Percentiles rank a stretch among this genome's conserved stretches.
These are phyloP conservation scores for Apamea epomidion DNA, from an alignment of 2,888 invertebrate species.

Conservation along the genomic window DNA sequence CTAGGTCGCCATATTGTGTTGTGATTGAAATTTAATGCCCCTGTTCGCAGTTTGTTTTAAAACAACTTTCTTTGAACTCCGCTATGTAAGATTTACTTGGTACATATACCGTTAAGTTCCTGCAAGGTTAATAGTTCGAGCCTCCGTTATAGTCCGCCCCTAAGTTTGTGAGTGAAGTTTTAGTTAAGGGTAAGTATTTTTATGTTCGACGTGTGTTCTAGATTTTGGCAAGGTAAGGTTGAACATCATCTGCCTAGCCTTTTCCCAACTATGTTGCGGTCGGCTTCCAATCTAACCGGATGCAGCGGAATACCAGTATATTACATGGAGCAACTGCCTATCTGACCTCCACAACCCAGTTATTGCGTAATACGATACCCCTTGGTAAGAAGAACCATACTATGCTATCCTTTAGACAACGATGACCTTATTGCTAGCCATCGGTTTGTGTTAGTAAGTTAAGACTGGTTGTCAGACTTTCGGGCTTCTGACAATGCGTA, in stretches of 20 bases:
- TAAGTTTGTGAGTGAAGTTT: slow-evolving; percentile 36
- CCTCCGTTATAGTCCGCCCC: slow-evolving; percentile 15
- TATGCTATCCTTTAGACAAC: too few species aligned
- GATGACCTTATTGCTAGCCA: too few species aligned
- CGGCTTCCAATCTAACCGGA: background rate
- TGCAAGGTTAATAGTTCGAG: slow-evolving; percentile 54
- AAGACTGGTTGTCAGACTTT: background rate
- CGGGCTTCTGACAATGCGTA: background rate
- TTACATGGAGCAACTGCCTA: background rate
- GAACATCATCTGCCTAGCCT: too few species aligned
- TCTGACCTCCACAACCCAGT: background rate
- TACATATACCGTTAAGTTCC: slow-evolving; percentile 34
- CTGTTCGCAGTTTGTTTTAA: slow-evolving; percentile 75
- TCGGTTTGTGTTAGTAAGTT: too few species aligned
- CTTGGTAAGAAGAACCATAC: too few species aligned
- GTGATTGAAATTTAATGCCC: slow-evolving; percentile 82
- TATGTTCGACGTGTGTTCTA: slow-evolving; percentile 7
- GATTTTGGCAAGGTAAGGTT: background rate
- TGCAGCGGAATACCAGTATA: background rate
- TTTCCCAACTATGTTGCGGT: too few species aligned
- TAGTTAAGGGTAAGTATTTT: slow-evolving; percentile 12
- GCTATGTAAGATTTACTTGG: slow-evolving; percentile 57
- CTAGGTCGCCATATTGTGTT: slow-evolving; percentile 77
- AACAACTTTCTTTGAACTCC: slow-evolving; percentile 70
- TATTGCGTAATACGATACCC: too few species aligned